Conservation (phyloP, 2,888 invertebrate species). For the Proisotoma minuta region DNA sequence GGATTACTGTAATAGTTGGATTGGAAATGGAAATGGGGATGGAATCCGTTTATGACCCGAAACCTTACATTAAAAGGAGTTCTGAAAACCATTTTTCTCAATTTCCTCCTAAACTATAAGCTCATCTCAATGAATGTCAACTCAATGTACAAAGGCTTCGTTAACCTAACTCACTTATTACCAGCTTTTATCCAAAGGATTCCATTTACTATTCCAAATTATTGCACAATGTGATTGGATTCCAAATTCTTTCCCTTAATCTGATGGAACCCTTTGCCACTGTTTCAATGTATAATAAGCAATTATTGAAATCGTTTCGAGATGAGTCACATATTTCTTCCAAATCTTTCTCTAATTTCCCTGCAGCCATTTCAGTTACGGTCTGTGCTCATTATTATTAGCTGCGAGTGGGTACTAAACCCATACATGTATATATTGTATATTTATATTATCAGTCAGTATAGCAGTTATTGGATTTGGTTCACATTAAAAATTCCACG, state of each 20-base stretch:
- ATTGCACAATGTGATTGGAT: neutral
- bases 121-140: neutral
- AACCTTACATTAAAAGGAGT: neutral
- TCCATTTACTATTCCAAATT: neutral
- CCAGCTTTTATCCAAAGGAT: neutral
- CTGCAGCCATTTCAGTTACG: no score
- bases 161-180: constrained; percentile 1
- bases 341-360: neutral
- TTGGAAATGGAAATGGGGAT: neutral
- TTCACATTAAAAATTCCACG: no score
- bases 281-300: no score
- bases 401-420: no score
- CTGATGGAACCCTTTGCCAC: no score
- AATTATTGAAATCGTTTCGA: constrained; percentile 13
- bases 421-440: no score
- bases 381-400: no score
- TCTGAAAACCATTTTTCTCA: neutral
- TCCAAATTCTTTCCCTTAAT: no score
- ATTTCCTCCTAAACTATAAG: neutral
- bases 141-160: constrained; percentile 3
- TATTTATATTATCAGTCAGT: no score
- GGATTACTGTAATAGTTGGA: constrained; percentile 10
- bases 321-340: constrained; percentile 9
- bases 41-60: neutral
- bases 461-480: no score